Evolutionary conservation across 2,797 vertebrate species (phyloP), one percentile per base, ranked within the genome.

Genomic region (Pipistrellus pygmaeus): DNA sequence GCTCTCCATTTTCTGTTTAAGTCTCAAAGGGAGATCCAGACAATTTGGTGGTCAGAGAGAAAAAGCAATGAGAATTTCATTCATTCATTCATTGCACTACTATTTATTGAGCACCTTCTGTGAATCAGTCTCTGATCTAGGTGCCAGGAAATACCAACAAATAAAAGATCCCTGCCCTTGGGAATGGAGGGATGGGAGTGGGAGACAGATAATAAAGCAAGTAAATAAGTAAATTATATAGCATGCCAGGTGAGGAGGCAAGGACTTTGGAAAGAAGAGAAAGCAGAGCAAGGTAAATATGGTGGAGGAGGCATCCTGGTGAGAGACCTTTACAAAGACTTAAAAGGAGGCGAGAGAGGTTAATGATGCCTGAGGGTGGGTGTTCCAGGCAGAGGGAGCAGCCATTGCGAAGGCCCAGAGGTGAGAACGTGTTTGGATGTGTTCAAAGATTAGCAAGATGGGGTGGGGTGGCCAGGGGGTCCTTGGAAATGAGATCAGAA

Each of bases 1-100:
- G 73, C 23, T 90, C 71, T 35, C 21, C 27, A 84, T 85, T 96
- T 97, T 88, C 83, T 90, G 9, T 91, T 94, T 78, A 77, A 77
- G 69, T 88, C 38, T 91, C 35, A 44, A 75, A 64, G 48, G 80
- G 62, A 89, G 62, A 85, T 75, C 30, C 2, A 21, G 71, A 57
- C 35, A 66, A 2, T 60, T 90, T 72, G 38, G 41, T 85, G 30
- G 25, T 62, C 88, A 83, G 30, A 75, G 86, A 69, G 51, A 71
- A 78, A 85, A 85, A 75, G 12, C 35, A 44, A n/a, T 83, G 30
- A 93, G 66, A 94, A 69, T 27, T 81, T 76, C n/a, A 23, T 81
- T 76, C 27, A 76, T 84, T 95, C 35, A 73, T 85, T 77, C 41
- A 8, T 14, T 87, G 4, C 62, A n/a, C 64, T 66, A 32, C 53